phyloP scores from a whole-genome alignment of 2,797 vertebrate species.

The Manis javanica region DNA sequence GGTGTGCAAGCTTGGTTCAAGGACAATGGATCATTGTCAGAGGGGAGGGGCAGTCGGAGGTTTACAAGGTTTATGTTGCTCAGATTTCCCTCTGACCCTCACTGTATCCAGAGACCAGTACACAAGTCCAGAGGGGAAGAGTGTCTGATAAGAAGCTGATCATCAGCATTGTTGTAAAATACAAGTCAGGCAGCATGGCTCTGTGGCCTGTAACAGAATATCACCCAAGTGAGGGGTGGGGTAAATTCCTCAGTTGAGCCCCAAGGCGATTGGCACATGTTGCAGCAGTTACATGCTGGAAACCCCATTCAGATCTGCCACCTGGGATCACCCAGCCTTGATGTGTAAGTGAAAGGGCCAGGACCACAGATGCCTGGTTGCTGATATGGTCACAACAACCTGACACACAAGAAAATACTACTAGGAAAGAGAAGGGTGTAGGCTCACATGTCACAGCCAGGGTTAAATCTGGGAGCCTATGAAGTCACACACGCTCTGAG shows the following conservation, averaged over 20 bases:
- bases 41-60: background rate
- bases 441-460: background rate
- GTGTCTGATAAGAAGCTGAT: background rate
- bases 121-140: background rate
- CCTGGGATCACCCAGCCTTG: background rate
- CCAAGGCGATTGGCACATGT: background rate
- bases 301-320: background rate
- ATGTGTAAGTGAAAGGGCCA: background rate
- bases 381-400: background rate
- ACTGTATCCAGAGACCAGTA: background rate
- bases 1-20: background rate
- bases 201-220: background rate
- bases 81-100: background rate
- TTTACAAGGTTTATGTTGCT: background rate
- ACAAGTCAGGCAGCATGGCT: background rate
- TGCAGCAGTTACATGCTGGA: background rate
- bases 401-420: background rate
- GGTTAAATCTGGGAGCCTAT: background rate
- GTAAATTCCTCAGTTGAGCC: background rate
- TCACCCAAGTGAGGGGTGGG: background rate
- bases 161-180: background rate
- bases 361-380: too few relatives aligned
- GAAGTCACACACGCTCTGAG: background rate
- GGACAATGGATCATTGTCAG: background rate
- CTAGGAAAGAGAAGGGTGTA: background rate